Evolutionary conservation across 2,888 invertebrate genomes (phyloP).

Genomic region (Troilus luridus): DNA sequence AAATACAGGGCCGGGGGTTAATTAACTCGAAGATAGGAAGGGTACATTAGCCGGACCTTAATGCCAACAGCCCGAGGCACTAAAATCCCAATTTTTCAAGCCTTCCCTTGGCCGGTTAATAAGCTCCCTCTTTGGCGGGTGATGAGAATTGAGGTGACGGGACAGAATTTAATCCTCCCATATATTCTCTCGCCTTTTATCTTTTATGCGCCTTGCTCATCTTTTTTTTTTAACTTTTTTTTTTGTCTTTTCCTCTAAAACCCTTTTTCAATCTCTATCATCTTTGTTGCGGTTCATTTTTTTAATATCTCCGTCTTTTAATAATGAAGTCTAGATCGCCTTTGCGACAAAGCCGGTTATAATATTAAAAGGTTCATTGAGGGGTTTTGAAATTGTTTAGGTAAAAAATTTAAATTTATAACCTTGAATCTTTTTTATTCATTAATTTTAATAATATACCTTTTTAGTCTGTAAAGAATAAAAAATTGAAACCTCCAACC

Average conservation of each 20-base stretch:
- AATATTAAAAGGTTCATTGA: not conserved
- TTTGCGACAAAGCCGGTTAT: not conserved
- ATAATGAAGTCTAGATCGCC: not conserved
- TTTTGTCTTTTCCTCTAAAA: not conserved
- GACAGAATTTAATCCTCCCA: slow-evolving; percentile 20
- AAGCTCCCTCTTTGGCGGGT: not conserved
- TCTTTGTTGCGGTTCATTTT: not conserved
- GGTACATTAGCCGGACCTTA: slow-evolving; percentile 23
- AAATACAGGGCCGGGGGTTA: not conserved
- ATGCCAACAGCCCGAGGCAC: not conserved
- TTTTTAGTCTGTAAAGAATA: too few species aligned
- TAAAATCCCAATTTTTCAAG: slow-evolving; percentile 22
- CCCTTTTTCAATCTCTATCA: not conserved
- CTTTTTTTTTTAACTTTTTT: not conserved
- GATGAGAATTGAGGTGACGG: slow-evolving; percentile 36
- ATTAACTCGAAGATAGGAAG: not conserved
- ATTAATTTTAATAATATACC: too few species aligned
- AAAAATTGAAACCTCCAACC: too few species aligned
- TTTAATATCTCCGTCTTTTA: not conserved
- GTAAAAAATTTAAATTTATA: not conserved
- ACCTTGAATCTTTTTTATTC: not conserved
- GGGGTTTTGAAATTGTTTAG: not conserved
- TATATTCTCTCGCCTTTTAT: not conserved
- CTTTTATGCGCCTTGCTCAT: not conserved
- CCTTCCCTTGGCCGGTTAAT: not conserved